Conservation (phyloP, 2,113 vertebrate species). For the Cyanocitta stelleri region DNA sequence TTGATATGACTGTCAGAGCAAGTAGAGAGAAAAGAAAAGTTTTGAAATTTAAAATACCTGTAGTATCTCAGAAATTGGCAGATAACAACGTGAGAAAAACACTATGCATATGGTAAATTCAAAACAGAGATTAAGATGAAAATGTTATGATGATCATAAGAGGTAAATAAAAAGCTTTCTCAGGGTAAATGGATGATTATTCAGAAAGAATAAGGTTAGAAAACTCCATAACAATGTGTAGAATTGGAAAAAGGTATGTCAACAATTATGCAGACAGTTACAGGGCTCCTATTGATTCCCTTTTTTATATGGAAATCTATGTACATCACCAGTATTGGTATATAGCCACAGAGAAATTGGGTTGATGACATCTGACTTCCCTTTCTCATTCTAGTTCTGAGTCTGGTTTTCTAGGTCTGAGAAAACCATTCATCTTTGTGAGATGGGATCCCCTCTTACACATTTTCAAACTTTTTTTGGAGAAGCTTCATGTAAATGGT, state of each 20-base stretch:
- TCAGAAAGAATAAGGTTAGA: background rate
- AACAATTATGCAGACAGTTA: background rate
- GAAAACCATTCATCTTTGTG: background rate
- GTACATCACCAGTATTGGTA: background rate
- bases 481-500: background rate
- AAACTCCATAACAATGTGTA: background rate
- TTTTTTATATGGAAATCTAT: background rate
- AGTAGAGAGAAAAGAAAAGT: background rate
- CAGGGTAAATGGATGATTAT: constrained; percentile 13
- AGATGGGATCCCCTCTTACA: background rate
- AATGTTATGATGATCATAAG: background rate
- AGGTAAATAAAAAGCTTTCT: constrained; percentile 23
- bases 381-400: background rate
- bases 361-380: background rate
- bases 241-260: background rate
- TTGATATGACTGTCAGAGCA: background rate
- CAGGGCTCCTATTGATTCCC: background rate
- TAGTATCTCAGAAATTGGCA: background rate
- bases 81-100: background rate
- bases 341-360: background rate
- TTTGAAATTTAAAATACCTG: background rate
- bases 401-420: background rate
- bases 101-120: background rate
- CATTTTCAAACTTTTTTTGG: background rate
- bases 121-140: background rate